A percentile compares a stretch with the other conserved stretches of the same genome.
Conservation (phyloP, 2,888 invertebrate species). For the Netelia inedita region DNA sequence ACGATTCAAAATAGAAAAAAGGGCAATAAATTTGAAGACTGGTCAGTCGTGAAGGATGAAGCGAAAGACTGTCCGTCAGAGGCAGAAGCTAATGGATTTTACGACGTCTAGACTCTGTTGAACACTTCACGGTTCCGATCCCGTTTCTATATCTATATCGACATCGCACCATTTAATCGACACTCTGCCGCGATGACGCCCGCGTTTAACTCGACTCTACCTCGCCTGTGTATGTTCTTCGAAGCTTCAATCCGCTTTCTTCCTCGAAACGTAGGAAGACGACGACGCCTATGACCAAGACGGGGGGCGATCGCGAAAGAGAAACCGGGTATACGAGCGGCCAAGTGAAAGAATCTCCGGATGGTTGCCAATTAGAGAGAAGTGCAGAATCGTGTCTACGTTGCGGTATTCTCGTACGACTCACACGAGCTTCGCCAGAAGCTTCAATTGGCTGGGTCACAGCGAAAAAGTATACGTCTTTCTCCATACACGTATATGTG, state of each 20-base stretch:
- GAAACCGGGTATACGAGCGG: constrained; percentile 49
- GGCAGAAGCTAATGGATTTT: constrained; percentile 62
- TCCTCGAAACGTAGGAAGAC: not conserved
- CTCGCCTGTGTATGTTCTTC: constrained; percentile 31
- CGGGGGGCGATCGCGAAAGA: constrained; percentile 37
- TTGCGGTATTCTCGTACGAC: constrained; percentile 68
- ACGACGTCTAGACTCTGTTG: constrained; percentile 62
- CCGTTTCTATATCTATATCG: constrained; percentile 31
- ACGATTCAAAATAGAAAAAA: constrained; percentile 8
- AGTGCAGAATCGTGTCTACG: constrained; percentile 76
- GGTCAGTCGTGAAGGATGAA: constrained; percentile 41
- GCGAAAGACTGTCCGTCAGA: constrained; percentile 47
- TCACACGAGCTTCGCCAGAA: constrained; percentile 62
- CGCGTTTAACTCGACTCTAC: constrained; percentile 16
- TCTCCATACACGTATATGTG: constrained; percentile 5
- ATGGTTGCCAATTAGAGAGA: constrained; percentile 78
- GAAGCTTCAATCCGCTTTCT: constrained; percentile 47
- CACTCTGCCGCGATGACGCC: constrained; percentile 48
- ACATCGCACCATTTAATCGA: constrained; percentile 54
- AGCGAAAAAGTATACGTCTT: constrained; percentile 22
- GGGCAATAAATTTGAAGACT: constrained; percentile 34
- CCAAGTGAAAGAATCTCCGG: constrained; percentile 67
- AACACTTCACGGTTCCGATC: constrained; percentile 42
- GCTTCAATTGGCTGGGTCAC: constrained; percentile 59
- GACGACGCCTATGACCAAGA: constrained; percentile 51